phyloP scores from a whole-genome alignment of 2,888 invertebrate genomes.

The Cephus rjabovi region DNA sequence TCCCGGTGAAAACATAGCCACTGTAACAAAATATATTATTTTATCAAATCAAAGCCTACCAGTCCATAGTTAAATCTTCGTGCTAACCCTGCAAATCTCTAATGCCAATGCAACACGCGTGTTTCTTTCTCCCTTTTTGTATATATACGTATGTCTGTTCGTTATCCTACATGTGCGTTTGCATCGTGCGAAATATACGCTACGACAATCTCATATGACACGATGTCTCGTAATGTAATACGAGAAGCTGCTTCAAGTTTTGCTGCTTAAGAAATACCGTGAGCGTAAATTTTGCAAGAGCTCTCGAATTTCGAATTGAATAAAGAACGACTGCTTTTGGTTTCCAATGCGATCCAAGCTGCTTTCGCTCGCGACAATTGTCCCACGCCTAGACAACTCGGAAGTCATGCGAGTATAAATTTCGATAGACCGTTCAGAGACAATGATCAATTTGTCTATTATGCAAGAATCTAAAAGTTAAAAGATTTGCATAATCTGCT shows the following conservation, averaged over 20 bases:
- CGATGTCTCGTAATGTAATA: slow-evolving; percentile 39
- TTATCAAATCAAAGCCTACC: neutral
- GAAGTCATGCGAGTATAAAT: neutral
- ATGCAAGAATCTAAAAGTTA: neutral
- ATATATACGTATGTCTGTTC: neutral
- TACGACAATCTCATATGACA: slow-evolving; percentile 27
- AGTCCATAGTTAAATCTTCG: neutral
- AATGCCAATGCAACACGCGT: neutral
- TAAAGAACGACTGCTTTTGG: neutral
- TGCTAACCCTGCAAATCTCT: neutral
- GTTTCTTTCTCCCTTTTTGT: neutral
- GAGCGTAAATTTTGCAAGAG: slow-evolving; percentile 37
- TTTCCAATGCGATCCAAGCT: neutral
- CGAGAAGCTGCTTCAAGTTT: slow-evolving; percentile 32
- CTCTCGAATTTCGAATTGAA: slow-evolving; percentile 30
- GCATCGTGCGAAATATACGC: neutral
- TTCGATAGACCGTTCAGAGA: neutral
- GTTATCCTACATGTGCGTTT: neutral
- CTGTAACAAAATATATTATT: neutral
- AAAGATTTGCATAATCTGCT: neutral
- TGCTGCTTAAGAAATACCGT: slow-evolving; percentile 42
- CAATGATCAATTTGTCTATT: neutral
- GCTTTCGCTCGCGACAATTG: neutral
- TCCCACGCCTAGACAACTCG: neutral
- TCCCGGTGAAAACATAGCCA: neutral